A percentile compares a stretch with the other conserved stretches of the same genome.
Conservation (phyloP, 2,888 invertebrate species). For the Lypha dubia region DNA sequence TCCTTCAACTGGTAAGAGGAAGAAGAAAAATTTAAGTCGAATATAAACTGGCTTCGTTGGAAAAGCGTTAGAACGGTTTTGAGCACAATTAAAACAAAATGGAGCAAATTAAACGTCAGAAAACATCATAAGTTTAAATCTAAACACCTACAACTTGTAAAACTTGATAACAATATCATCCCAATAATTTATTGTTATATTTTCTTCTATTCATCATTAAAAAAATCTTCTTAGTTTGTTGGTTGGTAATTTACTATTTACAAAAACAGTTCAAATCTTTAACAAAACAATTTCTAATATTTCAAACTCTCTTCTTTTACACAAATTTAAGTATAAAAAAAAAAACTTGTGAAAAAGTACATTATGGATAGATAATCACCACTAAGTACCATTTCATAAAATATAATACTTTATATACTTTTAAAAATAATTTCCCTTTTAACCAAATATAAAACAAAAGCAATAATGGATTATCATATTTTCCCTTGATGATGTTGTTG, state of each 20-base stretch:
- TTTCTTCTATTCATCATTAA: constrained; percentile 62
- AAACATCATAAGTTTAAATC: constrained; percentile 31
- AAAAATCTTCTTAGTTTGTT: constrained; percentile 64
- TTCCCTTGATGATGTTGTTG: constrained; percentile 73
- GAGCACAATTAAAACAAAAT: constrained; percentile 20
- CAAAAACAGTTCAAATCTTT: constrained; percentile 58
- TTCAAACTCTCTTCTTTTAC: constrained; percentile 57
- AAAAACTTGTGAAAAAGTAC: constrained; percentile 7
- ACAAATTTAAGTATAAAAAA: constrained; percentile 18
- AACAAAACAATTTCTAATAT: constrained; percentile 65
- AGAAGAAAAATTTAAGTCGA: constrained; percentile 6
- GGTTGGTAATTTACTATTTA: constrained; percentile 70
- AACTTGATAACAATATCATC: constrained; percentile 57
- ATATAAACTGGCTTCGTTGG: constrained; percentile 11
- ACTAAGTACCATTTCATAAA: constrained; percentile 53
- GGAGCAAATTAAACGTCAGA: constrained; percentile 21
- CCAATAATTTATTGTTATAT: constrained; percentile 54
- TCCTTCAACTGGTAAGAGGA: constrained; percentile 60
- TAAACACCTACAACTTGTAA: constrained; percentile 54
- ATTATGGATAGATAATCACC: constrained; percentile 34
- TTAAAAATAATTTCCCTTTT: constrained; percentile 55
- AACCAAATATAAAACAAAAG: constrained; percentile 26
- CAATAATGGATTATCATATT: constrained; percentile 59
- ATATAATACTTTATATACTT: constrained; percentile 39
- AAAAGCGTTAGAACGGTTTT: constrained; percentile 30